These are phyloP conservation scores for Galerucella calmariensis DNA, from an alignment of 2,888 invertebrate species.

Conservation along the genomic window DNA sequence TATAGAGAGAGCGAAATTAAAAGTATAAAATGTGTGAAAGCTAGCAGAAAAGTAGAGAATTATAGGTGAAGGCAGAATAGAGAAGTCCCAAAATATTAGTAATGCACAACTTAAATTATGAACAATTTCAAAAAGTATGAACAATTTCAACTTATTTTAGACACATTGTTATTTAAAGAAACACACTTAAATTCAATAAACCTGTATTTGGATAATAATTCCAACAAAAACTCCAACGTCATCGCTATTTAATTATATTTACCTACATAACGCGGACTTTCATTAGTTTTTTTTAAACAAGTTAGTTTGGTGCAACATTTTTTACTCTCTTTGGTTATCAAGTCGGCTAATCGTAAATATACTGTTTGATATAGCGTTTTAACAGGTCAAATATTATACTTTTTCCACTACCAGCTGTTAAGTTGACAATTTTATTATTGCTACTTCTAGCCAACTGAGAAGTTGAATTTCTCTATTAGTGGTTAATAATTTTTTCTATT, in stretches of 20 bases:
- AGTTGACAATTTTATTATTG: too few species aligned
- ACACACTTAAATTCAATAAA: background rate
- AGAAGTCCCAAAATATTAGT: too few species aligned
- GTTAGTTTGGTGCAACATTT: background rate
- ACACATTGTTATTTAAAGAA: background rate
- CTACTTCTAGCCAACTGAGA: too few species aligned
- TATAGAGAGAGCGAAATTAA: too few species aligned
- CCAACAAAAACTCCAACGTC: background rate
- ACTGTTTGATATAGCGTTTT: background rate
- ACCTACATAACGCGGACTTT: conserved; percentile 3
- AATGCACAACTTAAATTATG: too few species aligned
- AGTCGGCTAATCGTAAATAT: background rate
- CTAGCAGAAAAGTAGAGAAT: too few species aligned
- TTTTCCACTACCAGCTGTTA: too few species aligned
- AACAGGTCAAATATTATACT: background rate
- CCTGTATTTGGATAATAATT: background rate
- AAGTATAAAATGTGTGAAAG: too few species aligned
- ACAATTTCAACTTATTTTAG: background rate
- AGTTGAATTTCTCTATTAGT: too few species aligned
- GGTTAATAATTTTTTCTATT: too few species aligned
- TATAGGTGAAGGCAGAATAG: too few species aligned
- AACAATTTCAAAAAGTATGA: too few species aligned
- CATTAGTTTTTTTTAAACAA: background rate
- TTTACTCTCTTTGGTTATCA: background rate
- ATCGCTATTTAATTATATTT: conserved; percentile 7